These are phyloP conservation scores for Pelobates cultripes DNA, from an alignment of 2,797 vertebrate genomes.

Conservation along the genomic window DNA sequence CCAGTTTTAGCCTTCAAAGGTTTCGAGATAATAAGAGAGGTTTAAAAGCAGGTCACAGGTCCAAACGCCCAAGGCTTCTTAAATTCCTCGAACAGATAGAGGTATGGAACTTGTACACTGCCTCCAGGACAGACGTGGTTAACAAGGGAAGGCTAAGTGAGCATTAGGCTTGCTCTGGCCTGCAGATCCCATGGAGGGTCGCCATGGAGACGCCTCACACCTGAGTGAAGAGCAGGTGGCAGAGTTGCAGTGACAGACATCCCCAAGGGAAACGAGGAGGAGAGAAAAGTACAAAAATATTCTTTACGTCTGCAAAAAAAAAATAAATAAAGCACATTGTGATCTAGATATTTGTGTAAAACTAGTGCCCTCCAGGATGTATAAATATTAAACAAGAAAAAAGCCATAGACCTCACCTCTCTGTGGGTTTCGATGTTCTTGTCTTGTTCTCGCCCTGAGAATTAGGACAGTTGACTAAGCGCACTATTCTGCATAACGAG, in stretches of 20 bases:
- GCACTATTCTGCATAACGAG: background rate
- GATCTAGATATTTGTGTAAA: conserved; percentile 11
- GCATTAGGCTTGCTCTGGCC: conserved; percentile 36
- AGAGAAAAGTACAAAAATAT: conserved; percentile 31
- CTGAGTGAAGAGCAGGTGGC: conserved; percentile 54
- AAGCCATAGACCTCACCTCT: conserved; percentile 3
- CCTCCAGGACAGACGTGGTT: conserved; percentile 46
- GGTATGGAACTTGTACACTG: conserved; percentile 1
- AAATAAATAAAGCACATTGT: conserved; percentile 2
- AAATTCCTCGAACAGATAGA: conserved; percentile 30
- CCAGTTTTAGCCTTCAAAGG: conserved; percentile 26
- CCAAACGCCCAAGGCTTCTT: conserved; percentile 24
- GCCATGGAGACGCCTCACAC: conserved; percentile 47
- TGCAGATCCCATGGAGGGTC: conserved; percentile 28
- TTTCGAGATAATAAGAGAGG: conserved; percentile 22
- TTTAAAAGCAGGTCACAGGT: conserved; percentile 40
- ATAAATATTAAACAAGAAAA: conserved; percentile 11
- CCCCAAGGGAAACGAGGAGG: conserved; percentile 12
- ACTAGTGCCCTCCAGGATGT: conserved; percentile 17
- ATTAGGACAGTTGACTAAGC: background rate
- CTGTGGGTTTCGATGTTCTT: background rate
- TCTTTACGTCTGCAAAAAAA: background rate
- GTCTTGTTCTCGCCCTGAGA: background rate
- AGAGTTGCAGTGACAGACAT: conserved; percentile 45
- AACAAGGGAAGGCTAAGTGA: conserved; percentile 28